Conservation (phyloP, 2,797 vertebrate species). For the Melanotaenia boesemani region DNA sequence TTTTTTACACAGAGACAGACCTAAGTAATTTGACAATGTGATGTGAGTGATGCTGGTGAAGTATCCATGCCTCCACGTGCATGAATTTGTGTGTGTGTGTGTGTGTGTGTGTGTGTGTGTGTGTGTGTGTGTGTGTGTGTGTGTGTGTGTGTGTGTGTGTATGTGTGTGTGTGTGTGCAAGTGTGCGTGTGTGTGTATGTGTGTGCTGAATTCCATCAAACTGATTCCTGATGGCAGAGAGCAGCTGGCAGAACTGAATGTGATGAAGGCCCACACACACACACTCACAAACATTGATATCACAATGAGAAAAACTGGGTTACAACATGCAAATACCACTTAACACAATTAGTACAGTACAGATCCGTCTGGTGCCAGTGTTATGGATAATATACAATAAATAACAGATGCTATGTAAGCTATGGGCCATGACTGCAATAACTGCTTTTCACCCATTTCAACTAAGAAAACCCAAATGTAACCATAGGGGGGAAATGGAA, state of each 20-base stretch:
- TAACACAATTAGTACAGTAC: conserved; percentile 42
- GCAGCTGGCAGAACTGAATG: conserved; percentile 59
- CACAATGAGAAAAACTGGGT: conserved; percentile 27
- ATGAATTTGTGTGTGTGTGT: conserved; percentile 5
- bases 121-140: neutral
- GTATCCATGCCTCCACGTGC: conserved; percentile 17
- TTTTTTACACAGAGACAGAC: conserved; percentile 50
- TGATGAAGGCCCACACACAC: conserved; percentile 34
- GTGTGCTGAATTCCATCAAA: conserved; percentile 47
- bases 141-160: conserved; percentile 1
- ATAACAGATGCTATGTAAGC: conserved; percentile 26
- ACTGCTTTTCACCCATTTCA: conserved; percentile 27
- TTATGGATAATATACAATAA: conserved; percentile 39
- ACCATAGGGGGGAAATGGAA: neutral
- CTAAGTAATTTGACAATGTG: conserved; percentile 37
- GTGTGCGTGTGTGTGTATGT: neutral
- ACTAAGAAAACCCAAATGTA: conserved; percentile 33
- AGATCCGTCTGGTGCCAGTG: conserved; percentile 37
- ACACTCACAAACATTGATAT: neutral
- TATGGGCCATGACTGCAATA: conserved; percentile 30
- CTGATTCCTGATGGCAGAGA: conserved; percentile 57
- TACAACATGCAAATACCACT: conserved; percentile 45
- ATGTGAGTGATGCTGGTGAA: conserved; percentile 56
- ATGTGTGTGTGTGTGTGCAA: conserved; percentile 4
- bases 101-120: neutral